Base-by-base conservation (phyloP, 2,113 vertebrate genomes). In the Clarias magur region DNA sequence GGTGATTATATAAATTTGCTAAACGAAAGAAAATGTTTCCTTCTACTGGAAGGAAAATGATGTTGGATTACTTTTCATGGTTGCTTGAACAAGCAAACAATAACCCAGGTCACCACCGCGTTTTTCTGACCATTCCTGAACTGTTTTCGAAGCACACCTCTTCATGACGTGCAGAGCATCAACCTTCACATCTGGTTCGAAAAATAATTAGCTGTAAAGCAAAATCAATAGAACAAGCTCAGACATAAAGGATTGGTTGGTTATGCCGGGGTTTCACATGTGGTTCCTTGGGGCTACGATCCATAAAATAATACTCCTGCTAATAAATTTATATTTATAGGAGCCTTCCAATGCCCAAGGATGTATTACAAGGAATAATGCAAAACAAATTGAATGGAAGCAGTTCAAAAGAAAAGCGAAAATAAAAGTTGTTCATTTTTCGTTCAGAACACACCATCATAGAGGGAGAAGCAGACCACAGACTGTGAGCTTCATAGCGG, bases 401-500 rank as follows among this genome's bases (percentile, higher is more conserved):
- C 19, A 13, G 79, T 21, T 57, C 56, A 38, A 80, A 57, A 80
- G 30, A 62, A 60, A 60, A 80, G 19, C 11, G 19, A 8, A 21
- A 78, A 79, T 4, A 80, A 65, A 30, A 5, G 4, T 10, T 38
- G 6, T 91, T 88, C 23, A 17, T 76, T 90, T 90, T 90, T 85
- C 65, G 80, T 85, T 86, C 80, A 63, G 85, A 89, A 56, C 75
- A 11, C 13, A 30, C 27, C 78, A 60, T n/a, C 15, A 62, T 53
- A 73, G 42, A 82, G n/a, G 85, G 56, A 79, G 48, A 27, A 65
- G 16, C 53, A 30, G 59, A 78, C 81, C 85, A 89, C 84, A 89
- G 87, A 57, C 34, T 53, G 72, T 85, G 68, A 88, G 86, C 88
- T 63, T 80, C 84, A 76, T 79, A 85, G 76, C 87, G 79, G 75